A percentile compares a stretch with the other conserved stretches of the same genome.
phyloP scores from a whole-genome alignment of 2,888 invertebrate species.

The Apotomis turbidana region DNA sequence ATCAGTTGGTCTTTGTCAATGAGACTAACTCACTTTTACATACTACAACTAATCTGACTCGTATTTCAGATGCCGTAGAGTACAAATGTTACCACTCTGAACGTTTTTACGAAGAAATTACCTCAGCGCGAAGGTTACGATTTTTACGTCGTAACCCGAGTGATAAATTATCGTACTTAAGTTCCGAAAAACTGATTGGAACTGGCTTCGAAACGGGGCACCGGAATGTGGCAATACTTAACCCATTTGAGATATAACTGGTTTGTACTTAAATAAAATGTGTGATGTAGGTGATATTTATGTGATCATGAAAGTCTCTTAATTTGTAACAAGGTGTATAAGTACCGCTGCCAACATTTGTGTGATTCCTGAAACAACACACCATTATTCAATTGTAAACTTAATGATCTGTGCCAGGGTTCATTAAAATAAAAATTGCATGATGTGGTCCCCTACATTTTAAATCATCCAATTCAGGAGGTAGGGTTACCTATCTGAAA shows the following conservation, averaged over 20 bases:
- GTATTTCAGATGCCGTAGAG: not conserved
- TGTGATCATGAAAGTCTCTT: not conserved
- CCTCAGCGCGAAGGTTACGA: slow-evolving; percentile 30
- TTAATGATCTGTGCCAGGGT: no score
- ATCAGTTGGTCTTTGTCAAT: no score
- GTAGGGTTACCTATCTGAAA: no score
- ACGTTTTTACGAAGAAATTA: slow-evolving; percentile 37
- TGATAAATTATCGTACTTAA: slow-evolving; percentile 41
- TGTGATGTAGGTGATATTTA: not conserved
- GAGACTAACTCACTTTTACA: no score
- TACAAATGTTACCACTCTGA: slow-evolving; percentile 17
- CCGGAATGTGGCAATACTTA: slow-evolving; percentile 35
- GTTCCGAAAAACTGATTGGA: slow-evolving; percentile 40
- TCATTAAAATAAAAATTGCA: no score
- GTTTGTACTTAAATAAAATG: slow-evolving; percentile 25
- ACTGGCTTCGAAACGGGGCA: slow-evolving; percentile 18
- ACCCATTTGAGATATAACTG: slow-evolving; percentile 36
- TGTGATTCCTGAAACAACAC: no score
- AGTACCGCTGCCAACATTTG: no score
- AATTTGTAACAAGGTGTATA: no score
- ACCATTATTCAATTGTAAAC: no score
- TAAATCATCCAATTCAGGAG: no score
- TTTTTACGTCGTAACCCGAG: slow-evolving; percentile 38
- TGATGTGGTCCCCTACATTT: no score
- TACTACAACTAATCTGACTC: not conserved